phyloP scores from a whole-genome alignment of 2,113 vertebrate genomes.

The Protobothrops flavoviridis region DNA sequence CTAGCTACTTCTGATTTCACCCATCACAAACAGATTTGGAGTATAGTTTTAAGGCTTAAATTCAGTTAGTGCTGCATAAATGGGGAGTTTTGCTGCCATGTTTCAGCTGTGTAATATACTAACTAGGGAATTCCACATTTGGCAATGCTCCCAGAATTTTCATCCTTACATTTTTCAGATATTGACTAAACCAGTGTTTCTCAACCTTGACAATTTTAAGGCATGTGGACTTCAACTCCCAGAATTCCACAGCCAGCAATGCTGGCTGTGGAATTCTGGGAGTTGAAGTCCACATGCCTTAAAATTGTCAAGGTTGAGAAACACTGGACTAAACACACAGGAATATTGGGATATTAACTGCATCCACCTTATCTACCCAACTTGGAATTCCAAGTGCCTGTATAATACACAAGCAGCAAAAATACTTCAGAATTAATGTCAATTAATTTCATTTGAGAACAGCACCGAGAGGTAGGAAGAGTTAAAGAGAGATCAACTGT shows the following conservation, averaged over 20 bases:
- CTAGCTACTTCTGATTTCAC: background rate
- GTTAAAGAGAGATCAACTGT: background rate
- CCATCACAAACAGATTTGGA: background rate
- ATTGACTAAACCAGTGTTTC: too few species aligned
- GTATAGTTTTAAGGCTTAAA: background rate
- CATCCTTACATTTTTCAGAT: background rate
- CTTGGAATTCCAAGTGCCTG: background rate
- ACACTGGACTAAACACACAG: too few species aligned
- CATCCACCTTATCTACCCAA: background rate
- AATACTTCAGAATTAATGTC: background rate
- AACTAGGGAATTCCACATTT: background rate
- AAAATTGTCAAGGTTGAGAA: too few species aligned
- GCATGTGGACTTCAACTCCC: too few species aligned
- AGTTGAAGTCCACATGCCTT: too few species aligned
- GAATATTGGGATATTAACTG: too few species aligned
- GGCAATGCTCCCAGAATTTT: background rate
- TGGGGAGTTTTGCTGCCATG: background rate
- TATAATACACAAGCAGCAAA: background rate
- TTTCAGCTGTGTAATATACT: background rate
- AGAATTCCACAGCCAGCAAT: too few species aligned
- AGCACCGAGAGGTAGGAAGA: background rate
- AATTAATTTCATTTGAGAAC: background rate
- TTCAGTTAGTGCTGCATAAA: too few species aligned
- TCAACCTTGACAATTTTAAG: too few species aligned
- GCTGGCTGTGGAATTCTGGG: too few species aligned